These are phyloP conservation scores for Ctenoplectra terminalis DNA, from an alignment of 1,140 invertebrate species.

Conservation along the genomic window DNA sequence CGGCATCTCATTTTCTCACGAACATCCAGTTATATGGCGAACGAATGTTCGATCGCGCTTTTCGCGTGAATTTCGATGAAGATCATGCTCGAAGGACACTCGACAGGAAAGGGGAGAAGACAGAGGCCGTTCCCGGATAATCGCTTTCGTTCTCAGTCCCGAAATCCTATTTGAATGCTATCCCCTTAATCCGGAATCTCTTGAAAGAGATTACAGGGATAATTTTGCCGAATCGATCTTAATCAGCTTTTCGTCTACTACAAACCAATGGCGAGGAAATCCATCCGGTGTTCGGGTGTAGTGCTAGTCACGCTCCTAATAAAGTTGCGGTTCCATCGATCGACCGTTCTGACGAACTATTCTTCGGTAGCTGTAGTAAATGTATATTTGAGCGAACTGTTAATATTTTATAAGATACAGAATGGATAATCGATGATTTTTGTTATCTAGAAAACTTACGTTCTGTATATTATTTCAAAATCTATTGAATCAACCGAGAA, in stretches of 20 bases:
- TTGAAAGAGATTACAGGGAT: slow-evolving; percentile 61
- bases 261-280: slow-evolving; percentile 31
- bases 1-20: slow-evolving; percentile 46
- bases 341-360: no score
- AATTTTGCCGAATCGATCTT: slow-evolving; percentile 64
- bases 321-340: no score
- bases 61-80: slow-evolving; percentile 22
- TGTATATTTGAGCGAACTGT: no score
- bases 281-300: background rate
- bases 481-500: no score
- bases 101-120: background rate
- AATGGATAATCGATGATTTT: no score
- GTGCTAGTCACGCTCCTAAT: slow-evolving; percentile 29
- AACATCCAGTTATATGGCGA: slow-evolving; percentile 46
- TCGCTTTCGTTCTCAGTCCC: slow-evolving; percentile 20
- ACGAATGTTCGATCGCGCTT: slow-evolving; percentile 23
- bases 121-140: background rate
- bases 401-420: no score
- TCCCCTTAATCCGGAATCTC: slow-evolving; percentile 58
- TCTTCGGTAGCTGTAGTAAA: no score
- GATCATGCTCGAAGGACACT: slow-evolving; percentile 10
- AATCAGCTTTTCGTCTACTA: slow-evolving; percentile 64
- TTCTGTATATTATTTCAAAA: no score
- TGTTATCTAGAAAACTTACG: no score
- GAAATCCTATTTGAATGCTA: slow-evolving; percentile 58